Evolutionary conservation across 2,888 invertebrate genomes (phyloP).

Genomic region (Drosophila leonis): DNA sequence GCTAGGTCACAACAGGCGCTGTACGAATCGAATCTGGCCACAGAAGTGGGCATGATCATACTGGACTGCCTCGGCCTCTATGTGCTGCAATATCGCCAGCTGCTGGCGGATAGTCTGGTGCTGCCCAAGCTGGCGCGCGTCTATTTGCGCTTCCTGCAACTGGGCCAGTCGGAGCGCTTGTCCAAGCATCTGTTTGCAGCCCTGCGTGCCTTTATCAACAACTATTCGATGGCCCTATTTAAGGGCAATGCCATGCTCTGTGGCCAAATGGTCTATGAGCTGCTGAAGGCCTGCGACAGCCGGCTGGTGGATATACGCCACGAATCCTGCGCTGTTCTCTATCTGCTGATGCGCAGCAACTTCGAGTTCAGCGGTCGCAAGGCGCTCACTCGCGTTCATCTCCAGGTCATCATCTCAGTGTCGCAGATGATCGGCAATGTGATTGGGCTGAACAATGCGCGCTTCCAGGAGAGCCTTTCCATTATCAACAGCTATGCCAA

Average conservation of each 20-base stretch:
- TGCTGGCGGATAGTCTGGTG: slow-evolving; percentile 88
- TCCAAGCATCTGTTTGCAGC: slow-evolving; percentile 97
- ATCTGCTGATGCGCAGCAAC: slow-evolving; percentile 96
- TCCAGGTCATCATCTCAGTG: slow-evolving; percentile 98
- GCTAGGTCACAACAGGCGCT: slow-evolving; percentile 88
- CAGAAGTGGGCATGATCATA: slow-evolving; percentile 95
- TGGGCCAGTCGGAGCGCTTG: slow-evolving; percentile 95
- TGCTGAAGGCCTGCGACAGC: slow-evolving; percentile 94
- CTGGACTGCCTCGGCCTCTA: slow-evolving; percentile 95
- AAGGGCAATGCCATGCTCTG: slow-evolving; percentile 94
- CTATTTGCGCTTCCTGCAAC: slow-evolving; percentile 93
- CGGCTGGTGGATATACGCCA: slow-evolving; percentile 93
- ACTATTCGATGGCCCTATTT: slow-evolving; percentile 93
- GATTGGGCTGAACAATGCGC: slow-evolving; percentile 95
- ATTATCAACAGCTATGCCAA: slow-evolving; percentile 96
- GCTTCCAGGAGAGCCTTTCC: slow-evolving; percentile 97
- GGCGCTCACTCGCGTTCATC: slow-evolving; percentile 94
- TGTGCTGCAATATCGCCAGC: slow-evolving; percentile 90
- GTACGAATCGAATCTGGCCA: slow-evolving; percentile 93
- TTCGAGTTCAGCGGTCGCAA: slow-evolving; percentile 95
- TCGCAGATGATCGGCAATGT: slow-evolving; percentile 96
- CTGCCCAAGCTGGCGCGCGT: slow-evolving; percentile 94
- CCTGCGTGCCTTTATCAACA: slow-evolving; percentile 95
- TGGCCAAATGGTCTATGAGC: slow-evolving; percentile 92
- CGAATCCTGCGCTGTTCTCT: slow-evolving; percentile 96